Evolutionary conservation across 2,797 vertebrate species (phyloP), one percentile per base, ranked within the genome.

Genomic region (Loriculus beryllinus): DNA sequence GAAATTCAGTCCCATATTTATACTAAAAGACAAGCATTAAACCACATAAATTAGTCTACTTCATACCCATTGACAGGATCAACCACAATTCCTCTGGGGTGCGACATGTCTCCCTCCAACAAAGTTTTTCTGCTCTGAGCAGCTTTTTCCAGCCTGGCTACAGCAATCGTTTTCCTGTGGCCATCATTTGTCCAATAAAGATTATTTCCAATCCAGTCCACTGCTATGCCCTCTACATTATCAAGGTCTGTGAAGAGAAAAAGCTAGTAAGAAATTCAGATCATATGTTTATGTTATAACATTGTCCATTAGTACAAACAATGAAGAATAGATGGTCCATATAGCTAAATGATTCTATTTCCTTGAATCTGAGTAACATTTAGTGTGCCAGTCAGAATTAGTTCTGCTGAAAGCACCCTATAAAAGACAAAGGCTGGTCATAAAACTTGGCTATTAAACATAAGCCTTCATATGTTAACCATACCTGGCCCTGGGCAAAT

Each of bases 141-240:
- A 33, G 99, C 98, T 94, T 98, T 98, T 92, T 99, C 99, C 92
- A 99, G 96, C 57, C 98, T 98, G 94, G 99, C 99, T 69, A 99
- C 99, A 33, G 98, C 99, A 90, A 99, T 99, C 0, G 99, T 99
- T 98, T 99, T 99, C 93, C 98, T 98, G 95, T 99, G 98, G 60
- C 99, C 99, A 88, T 99, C 99, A 2, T 99, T 99, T 43, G 99
- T 99, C 99, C 99, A 99, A 70, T 99, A 99, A 59, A 99, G 97
- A 92, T 99, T 99, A 95, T 99, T 99, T 84, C 99, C 99, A 95
- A 99, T 99, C 99, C 99, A 99, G 96, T 99, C 99, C 94, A 99
- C 99, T 59, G 99, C 99, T 96, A 99, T 99, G 48, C 99, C 99
- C 96, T 99, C 99, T 37, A 99, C 99, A 51, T 99, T 99, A 97